Evolutionary conservation across 23 tunicate species (phyloP), one percentile per base, ranked within the genome.

Genomic region (Aplidium turbinatum): DNA sequence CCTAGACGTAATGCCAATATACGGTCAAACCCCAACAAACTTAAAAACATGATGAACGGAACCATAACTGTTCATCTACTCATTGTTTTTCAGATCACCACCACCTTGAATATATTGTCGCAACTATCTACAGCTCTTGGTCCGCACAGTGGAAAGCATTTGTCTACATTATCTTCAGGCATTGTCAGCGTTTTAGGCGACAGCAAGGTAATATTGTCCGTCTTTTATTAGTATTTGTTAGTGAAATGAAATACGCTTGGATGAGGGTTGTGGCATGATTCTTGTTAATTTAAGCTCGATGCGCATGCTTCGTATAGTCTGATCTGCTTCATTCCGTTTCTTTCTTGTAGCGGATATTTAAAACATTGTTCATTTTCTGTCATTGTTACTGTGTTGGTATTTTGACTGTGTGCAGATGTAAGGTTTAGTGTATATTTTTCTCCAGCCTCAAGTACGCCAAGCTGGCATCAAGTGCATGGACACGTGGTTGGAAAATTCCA

Each of bases 401-500:
- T 9, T 42, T 42, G 11, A 9, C 50, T 9, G 13, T 42, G 13
- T 9, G 16, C 13, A 9, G 16, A 11, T 42, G 50, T 42, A 11
- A 42, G 16, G 50, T 42, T 42, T 42, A 42, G 16, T 42, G 50
- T 16, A 42, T 9, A 42, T 16, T 18, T n/a, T 6, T 16, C 24
- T 5, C 19, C 50, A 85, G 81, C 86, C 92, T n/a, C 78, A 78
- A 36, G 75, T 91, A 1, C 85, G 97, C 31, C 97, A 91, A 79
- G 79, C 91, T 3, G 91, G 78, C 1, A 68, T 91, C 53, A 81
- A 84, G 34, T 72, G 93, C 33, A 91, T 91, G 91, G 60, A 91
- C 65, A 52, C 72, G 23, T 91, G 97, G 97, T 58, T 73, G 27
- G 97, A 91, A 47, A 84, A 91, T 47, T 84, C 82, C 50, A 91